These are phyloP conservation scores for Toxonevra muliebris DNA, from an alignment of 2,888 invertebrate genomes.

Conservation along the genomic window DNA sequence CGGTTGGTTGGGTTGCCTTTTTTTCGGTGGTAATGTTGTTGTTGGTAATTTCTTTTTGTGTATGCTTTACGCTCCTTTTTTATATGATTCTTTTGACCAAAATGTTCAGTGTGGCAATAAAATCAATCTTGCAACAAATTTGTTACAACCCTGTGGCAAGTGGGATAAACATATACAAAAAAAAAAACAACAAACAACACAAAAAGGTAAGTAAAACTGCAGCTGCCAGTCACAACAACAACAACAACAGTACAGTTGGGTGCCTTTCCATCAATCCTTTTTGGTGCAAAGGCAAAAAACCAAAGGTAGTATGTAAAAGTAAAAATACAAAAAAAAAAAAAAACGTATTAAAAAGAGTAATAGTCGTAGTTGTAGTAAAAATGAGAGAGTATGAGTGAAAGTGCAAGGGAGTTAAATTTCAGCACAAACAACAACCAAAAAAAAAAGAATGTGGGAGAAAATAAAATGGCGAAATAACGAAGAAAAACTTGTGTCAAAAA, in stretches of 20 bases:
- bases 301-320: too few species aligned
- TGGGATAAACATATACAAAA: neutral
- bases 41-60: constrained; percentile 4
- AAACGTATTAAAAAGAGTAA: too few species aligned
- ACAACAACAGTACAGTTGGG: too few species aligned
- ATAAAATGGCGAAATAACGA: constrained; percentile 2
- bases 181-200: neutral
- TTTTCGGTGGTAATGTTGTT: neutral
- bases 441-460: neutral
- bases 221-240: neutral
- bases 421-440: too few species aligned
- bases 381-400: too few species aligned
- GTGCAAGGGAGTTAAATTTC: too few species aligned
- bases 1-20: constrained; percentile 1
- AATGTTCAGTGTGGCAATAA: constrained; percentile 33
- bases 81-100: neutral
- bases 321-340: too few species aligned
- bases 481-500: constrained; percentile 26
- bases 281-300: too few species aligned
- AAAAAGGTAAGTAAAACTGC: neutral
- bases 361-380: too few species aligned
- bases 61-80: too few species aligned
- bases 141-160: constrained; percentile 11
- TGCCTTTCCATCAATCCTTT: too few species aligned
- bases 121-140: constrained; percentile 35